Evolutionary conservation across 53 echinoderm and acorn worm genomes (phyloP).

Genomic region (Mesocentrotus franciscanus): DNA sequence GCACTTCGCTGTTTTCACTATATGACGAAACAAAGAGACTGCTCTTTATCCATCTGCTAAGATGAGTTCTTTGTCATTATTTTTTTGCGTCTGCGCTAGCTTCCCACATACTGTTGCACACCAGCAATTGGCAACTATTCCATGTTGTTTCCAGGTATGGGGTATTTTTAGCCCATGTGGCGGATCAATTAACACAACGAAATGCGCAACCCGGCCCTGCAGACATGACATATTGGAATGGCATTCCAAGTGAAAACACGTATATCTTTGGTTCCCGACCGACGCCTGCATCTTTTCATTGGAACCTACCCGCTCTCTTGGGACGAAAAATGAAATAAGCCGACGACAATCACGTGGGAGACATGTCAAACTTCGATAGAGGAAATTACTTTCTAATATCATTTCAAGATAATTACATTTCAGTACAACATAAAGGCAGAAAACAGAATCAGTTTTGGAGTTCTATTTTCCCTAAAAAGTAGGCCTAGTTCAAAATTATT

Average conservation of each 20-base stretch:
- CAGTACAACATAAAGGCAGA: background rate
- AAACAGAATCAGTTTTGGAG: background rate
- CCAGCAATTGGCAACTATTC: background rate
- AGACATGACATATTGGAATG: conserved; percentile 2
- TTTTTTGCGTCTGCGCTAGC: background rate
- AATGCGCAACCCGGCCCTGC: background rate
- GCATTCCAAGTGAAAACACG: conserved; percentile 15
- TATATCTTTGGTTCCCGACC: background rate
- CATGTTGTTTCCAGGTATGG: conserved; percentile 8
- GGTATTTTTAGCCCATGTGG: conserved; percentile 48
- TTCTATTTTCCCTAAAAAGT: background rate
- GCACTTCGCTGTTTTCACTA: background rate
- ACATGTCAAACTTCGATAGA: background rate
- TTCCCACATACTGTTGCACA: background rate
- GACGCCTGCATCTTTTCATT: background rate
- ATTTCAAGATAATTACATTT: conserved; percentile 3
- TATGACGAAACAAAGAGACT: background rate
- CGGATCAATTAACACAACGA: conserved; percentile 28
- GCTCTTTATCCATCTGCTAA: background rate
- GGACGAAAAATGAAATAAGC: conserved; percentile 17
- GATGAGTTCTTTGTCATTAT: background rate
- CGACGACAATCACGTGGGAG: background rate
- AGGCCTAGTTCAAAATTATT: too few species aligned
- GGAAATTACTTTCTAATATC: conserved; percentile 10
- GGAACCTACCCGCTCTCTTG: background rate